Evolutionary conservation across 2,888 invertebrate genomes (phyloP), one percentile per base, ranked within the genome.

Genomic region (Seira ritae): DNA sequence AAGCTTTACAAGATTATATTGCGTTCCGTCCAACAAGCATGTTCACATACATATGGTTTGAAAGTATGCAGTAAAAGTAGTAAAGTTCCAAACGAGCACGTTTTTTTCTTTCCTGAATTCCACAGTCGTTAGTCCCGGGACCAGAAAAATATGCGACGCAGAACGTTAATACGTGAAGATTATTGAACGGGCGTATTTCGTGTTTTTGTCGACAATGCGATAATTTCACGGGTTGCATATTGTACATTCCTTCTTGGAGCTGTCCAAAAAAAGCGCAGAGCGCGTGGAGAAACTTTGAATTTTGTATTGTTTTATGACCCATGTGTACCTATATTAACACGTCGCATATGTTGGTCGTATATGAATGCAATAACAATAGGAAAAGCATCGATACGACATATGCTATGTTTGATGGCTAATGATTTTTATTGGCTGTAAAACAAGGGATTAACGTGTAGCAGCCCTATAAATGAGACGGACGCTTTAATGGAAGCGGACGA

Each of bases 401-500:
- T 31, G 31, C 3, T 31, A 68, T 31, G 12, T 12, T 67, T 68
- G 55, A 55, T 23, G 68, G 20, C 31, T 76, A 76, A 76, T 76
- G 76, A 76, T 31, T 62, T 76, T 76, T 76, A 76, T 80, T 79
- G 72, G 71, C 71, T 68, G 73, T 80, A 67, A 66, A 75, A 75
- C 50, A 72, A 81, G 81, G 76, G 75, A 55, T 75, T 81, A 46
- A 60, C 70, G 15, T 23, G 67, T 46, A 81, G 67, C 65, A 81
- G 81, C 50, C 81, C 81, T 1, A 8, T 76, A 19, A 71, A 70
- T 50, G 81, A 81, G 42, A 81, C 71, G 24, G 81, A 81, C 20
- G 81, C 81, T 24, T 31, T 81, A 31, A 81, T 81, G 81, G 81
- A 81, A 22, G 81, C 81, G 4, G 81, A 81, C 65, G 80, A 80